Evolutionary conservation across 2,888 invertebrate genomes (phyloP).

Genomic region (Drosophila bunnanda): DNA sequence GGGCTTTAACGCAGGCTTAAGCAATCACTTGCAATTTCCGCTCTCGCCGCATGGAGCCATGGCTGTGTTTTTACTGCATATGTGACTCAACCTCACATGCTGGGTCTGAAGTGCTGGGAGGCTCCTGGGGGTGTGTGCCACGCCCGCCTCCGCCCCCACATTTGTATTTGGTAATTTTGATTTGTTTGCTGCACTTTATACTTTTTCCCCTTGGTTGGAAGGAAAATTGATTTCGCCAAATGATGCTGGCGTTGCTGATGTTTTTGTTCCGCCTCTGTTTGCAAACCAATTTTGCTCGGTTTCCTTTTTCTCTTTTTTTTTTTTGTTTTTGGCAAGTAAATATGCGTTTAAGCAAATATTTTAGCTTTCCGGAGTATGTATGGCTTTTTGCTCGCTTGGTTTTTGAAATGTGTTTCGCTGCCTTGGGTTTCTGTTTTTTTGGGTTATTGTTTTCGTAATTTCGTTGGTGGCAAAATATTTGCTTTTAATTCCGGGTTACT

Average conservation of each 20-base stretch:
- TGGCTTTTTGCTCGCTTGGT: conserved; percentile 31
- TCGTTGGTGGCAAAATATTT: conserved; percentile 64
- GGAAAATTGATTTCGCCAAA: conserved; percentile 70
- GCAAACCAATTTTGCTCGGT: conserved; percentile 70
- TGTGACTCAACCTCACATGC: conserved; percentile 17
- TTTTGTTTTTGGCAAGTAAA: conserved; percentile 63
- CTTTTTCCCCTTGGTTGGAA: conserved; percentile 30
- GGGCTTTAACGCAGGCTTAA: conserved; percentile 40
- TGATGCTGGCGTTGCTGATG: conserved; percentile 52
- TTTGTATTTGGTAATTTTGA: conserved; percentile 74
- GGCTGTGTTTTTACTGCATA: conserved; percentile 21
- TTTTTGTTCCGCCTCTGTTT: conserved; percentile 54
- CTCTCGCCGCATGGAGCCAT: conserved; percentile 14
- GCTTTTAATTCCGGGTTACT: conserved; percentile 72
- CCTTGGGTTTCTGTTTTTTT: conserved; percentile 18
- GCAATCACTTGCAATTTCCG: conserved; percentile 34
- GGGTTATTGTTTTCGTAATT: conserved; percentile 18
- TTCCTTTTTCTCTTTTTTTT: conserved; percentile 40
- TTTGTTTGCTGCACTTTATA: conserved; percentile 72
- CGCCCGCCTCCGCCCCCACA: conserved; percentile 5
- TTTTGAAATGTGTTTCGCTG: conserved; percentile 16
- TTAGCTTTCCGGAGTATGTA: conserved; percentile 61
- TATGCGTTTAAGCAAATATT: conserved; percentile 78
- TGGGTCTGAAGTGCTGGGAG: neutral
- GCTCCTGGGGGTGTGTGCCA: neutral